Conservation (phyloP, 2,797 vertebrate species). For the Arrhamphus sclerolepis region DNA sequence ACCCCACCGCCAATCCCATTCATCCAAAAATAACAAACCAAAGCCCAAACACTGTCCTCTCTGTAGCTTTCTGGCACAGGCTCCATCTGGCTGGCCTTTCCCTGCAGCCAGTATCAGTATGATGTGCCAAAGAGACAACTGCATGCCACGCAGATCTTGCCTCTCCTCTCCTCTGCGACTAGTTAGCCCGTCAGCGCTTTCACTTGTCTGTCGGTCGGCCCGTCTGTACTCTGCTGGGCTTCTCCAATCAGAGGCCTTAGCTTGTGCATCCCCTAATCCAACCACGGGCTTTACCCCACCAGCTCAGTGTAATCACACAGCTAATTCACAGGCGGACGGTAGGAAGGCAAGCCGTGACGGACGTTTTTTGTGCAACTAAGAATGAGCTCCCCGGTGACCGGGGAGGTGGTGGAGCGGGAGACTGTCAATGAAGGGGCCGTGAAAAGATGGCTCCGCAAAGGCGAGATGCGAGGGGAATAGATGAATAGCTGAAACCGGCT, state of each 20-base stretch:
- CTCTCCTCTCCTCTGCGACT: conserved; percentile 59
- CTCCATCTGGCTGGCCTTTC: conserved; percentile 77
- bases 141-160: conserved; percentile 59
- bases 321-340: conserved; percentile 81
- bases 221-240: conserved; percentile 72
- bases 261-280: conserved; percentile 76
- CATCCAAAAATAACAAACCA: conserved; percentile 73
- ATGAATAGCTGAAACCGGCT: conserved; percentile 61
- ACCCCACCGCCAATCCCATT: conserved; percentile 44
- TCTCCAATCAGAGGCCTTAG: conserved; percentile 71
- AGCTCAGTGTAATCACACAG: conserved; percentile 82
- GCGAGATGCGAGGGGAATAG: conserved; percentile 69
- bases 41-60: conserved; percentile 67
- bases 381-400: conserved; percentile 78
- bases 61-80: conserved; percentile 64
- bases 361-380: conserved; percentile 80
- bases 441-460: conserved; percentile 70
- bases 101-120: conserved; percentile 68
- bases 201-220: conserved; percentile 45
- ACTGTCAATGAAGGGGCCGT: conserved; percentile 69
- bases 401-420: conserved; percentile 69
- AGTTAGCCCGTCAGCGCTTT: conserved; percentile 60
- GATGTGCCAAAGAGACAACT: conserved; percentile 75
- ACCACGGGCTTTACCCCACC: conserved; percentile 70
- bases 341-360: conserved; percentile 83